phyloP scores from a whole-genome alignment of 2,797 vertebrate species.

The Lacerta bilineata region DNA sequence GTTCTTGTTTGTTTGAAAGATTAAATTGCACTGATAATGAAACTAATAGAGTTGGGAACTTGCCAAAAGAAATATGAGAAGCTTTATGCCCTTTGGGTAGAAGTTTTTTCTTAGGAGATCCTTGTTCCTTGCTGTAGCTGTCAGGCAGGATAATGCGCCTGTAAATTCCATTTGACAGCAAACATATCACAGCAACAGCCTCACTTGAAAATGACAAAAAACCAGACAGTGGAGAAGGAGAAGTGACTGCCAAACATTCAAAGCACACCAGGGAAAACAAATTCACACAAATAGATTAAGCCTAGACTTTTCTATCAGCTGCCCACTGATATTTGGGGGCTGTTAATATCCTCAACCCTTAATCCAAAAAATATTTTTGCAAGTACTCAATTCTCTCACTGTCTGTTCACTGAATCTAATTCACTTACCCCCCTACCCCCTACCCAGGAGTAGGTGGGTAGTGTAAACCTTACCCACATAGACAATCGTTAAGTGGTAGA shows the following conservation, averaged over 20 bases:
- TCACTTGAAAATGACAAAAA: slow-evolving; percentile 67
- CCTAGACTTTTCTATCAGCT: slow-evolving; percentile 28
- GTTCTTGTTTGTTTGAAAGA: slow-evolving; percentile 7
- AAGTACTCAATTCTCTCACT: slow-evolving; percentile 43
- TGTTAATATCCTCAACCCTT: slow-evolving; percentile 58
- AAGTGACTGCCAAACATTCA: slow-evolving; percentile 57
- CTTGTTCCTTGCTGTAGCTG: slow-evolving; percentile 64
- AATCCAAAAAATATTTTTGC: slow-evolving; percentile 47
- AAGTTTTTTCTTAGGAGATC: slow-evolving; percentile 69
- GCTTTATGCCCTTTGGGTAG: slow-evolving; percentile 15
- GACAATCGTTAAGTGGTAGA: too few relatives aligned
- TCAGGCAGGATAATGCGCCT: slow-evolving; percentile 56
- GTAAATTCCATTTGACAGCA: slow-evolving; percentile 71
- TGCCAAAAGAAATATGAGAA: slow-evolving; percentile 28
- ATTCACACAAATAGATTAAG: slow-evolving; percentile 61
- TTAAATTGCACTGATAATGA: slow-evolving; percentile 44
- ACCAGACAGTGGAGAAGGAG: slow-evolving; percentile 56
- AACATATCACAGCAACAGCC: slow-evolving; percentile 63
- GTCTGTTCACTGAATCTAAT: slow-evolving; percentile 39
- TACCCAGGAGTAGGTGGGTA: background rate
- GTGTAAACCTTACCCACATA: background rate
- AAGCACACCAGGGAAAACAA: slow-evolving; percentile 55
- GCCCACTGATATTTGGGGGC: slow-evolving; percentile 48
- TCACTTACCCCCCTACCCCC: background rate
- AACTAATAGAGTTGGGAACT: slow-evolving; percentile 55